These are phyloP conservation scores for Heliconius hewitsoni DNA, from an alignment of 1,140 invertebrate genomes.

Conservation along the genomic window DNA sequence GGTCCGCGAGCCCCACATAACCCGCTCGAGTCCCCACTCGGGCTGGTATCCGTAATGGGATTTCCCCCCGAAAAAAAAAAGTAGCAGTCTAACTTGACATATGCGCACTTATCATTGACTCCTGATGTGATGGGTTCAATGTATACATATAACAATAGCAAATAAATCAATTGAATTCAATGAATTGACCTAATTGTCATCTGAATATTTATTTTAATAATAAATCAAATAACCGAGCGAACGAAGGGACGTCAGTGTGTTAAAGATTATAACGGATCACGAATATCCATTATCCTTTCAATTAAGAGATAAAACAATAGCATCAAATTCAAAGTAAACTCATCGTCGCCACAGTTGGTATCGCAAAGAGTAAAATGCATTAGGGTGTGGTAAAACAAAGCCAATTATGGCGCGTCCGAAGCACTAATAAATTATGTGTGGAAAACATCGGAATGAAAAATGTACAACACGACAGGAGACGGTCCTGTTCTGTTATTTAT, in stretches of 20 bases:
- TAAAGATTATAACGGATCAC: slow-evolving; percentile 9
- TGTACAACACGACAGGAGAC: slow-evolving; percentile 24
- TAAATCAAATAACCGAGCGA: neutral
- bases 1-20: too few species aligned
- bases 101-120: neutral
- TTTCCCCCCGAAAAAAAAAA: too few species aligned
- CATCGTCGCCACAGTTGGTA: neutral
- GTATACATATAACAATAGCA: neutral
- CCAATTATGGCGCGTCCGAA: slow-evolving; percentile 32
- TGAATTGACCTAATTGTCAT: neutral
- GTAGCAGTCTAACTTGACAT: too few species aligned
- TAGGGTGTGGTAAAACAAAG: slow-evolving; percentile 28
- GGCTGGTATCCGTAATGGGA: too few species aligned
- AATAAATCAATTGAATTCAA: neutral
- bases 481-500: slow-evolving; percentile 31
- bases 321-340: slow-evolving; percentile 1
- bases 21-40: too few species aligned
- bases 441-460: slow-evolving; percentile 34
- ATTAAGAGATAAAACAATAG: slow-evolving; percentile 1
- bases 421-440: slow-evolving; percentile 30
- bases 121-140: too few species aligned
- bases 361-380: slow-evolving; percentile 26
- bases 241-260: neutral
- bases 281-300: slow-evolving; percentile 12
- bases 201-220: neutral